Percentiles rank a stretch among this genome's conserved stretches.
Conservation (phyloP, 2,113 vertebrate species). For the Ondatra zibethicus region DNA sequence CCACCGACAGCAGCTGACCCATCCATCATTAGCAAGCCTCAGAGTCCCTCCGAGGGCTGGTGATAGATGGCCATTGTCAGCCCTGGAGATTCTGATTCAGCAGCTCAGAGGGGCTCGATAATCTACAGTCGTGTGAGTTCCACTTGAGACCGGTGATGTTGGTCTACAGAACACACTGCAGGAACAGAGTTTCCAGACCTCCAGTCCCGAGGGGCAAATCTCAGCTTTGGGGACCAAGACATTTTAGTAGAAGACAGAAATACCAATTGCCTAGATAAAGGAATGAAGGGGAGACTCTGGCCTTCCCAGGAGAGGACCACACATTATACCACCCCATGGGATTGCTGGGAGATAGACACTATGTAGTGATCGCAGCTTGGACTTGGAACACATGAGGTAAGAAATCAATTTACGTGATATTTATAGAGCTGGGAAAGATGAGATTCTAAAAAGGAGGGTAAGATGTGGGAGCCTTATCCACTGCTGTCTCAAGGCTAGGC, state of each 20-base stretch:
- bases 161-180: neutral
- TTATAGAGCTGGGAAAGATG: neutral
- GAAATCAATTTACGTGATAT: neutral
- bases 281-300: neutral
- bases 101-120: neutral
- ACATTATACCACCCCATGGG: neutral
- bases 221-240: neutral
- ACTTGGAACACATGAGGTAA: neutral
- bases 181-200: neutral
- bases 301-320: neutral
- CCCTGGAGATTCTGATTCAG: neutral
- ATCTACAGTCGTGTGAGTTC: neutral
- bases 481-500: neutral
- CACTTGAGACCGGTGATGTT: neutral
- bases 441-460: neutral
- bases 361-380: neutral
- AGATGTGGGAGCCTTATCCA: neutral
- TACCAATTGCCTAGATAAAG: slow-evolving; percentile 25
- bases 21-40: neutral
- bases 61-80: neutral
- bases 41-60: neutral
- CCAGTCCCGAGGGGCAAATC: neutral
- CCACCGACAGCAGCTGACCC: neutral
- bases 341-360: slow-evolving; percentile 3
- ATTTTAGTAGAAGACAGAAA: neutral